These are phyloP conservation scores for Mormyrops attenuatus DNA, from an alignment of 2,797 vertebrate species.

Conservation along the genomic window DNA sequence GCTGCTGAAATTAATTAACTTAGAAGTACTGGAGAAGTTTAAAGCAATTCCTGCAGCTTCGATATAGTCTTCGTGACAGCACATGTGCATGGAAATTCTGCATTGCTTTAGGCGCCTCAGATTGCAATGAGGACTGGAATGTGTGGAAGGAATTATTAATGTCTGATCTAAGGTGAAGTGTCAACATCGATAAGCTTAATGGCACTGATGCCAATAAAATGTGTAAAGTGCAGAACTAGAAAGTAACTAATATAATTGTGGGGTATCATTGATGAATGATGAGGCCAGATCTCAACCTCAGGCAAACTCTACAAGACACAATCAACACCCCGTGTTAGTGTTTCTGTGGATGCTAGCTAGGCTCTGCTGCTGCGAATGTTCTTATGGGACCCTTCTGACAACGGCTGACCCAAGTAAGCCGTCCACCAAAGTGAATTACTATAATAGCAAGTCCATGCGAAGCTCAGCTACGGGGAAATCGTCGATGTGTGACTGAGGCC, in stretches of 20 bases:
- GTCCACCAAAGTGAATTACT: not conserved
- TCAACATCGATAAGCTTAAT: not conserved
- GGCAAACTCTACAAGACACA: not conserved
- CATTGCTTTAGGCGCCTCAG: not conserved
- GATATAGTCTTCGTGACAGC: not conserved
- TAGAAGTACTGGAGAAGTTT: not conserved
- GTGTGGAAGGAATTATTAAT: conserved; percentile 1
- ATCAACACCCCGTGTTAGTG: not conserved
- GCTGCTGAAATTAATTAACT: conserved; percentile 18
- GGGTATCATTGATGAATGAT: not conserved
- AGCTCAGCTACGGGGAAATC: not conserved
- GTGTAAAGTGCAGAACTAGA: not conserved
- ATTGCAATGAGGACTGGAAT: not conserved
- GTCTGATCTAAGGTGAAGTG: not conserved
- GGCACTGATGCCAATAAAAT: not conserved
- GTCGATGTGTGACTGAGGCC: not conserved
- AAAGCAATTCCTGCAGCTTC: not conserved
- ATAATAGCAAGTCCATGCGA: not conserved
- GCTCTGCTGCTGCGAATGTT: not conserved
- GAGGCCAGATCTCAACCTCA: not conserved
- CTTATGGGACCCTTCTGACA: not conserved
- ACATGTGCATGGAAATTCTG: not conserved
- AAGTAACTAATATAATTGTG: not conserved
- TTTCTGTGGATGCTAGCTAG: not conserved
- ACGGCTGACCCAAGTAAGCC: not conserved